phyloP scores from a whole-genome alignment of 2,888 invertebrate species.

The Alcis repandata region DNA sequence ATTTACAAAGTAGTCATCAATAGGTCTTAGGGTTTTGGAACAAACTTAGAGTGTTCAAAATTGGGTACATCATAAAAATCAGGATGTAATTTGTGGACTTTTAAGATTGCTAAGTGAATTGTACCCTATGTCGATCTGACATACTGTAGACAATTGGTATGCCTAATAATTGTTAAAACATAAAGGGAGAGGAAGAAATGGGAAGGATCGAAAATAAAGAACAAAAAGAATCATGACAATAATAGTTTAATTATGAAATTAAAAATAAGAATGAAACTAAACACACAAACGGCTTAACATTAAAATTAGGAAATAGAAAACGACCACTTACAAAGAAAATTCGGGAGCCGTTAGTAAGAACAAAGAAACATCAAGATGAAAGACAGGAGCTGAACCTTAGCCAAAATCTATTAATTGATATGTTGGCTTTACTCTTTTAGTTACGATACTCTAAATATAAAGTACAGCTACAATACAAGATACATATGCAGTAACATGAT shows the following conservation, averaged over 20 bases:
- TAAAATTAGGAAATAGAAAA: constrained; percentile 76
- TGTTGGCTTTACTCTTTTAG: constrained; percentile 75
- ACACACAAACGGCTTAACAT: constrained; percentile 84
- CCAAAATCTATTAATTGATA: constrained; percentile 78
- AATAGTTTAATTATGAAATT: constrained; percentile 85
- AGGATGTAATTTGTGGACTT: constrained; percentile 12
- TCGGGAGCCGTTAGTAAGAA: constrained; percentile 32
- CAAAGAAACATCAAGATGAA: constrained; percentile 48
- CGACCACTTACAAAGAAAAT: constrained; percentile 67
- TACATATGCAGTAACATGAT: constrained; percentile 71
- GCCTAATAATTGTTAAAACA: constrained; percentile 58
- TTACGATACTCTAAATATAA: constrained; percentile 65
- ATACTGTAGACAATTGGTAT: constrained; percentile 74
- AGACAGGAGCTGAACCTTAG: constrained; percentile 67
- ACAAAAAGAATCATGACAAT: constrained; percentile 82
- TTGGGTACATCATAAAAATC: constrained; percentile 30
- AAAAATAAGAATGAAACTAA: constrained; percentile 86
- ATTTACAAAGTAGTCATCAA: constrained; percentile 83
- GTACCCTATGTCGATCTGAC: constrained; percentile 46
- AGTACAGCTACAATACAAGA: constrained; percentile 72
- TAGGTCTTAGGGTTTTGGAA: constrained; percentile 60
- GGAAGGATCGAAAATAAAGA: constrained; percentile 71
- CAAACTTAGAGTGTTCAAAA: constrained; percentile 43
- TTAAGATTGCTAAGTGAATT: constrained; percentile 3
- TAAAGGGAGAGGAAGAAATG: constrained; percentile 64